A percentile compares a stretch with the other conserved stretches of the same genome.
Conservation (phyloP, 2,113 vertebrate genomes). For the Istiophorus platypterus region DNA sequence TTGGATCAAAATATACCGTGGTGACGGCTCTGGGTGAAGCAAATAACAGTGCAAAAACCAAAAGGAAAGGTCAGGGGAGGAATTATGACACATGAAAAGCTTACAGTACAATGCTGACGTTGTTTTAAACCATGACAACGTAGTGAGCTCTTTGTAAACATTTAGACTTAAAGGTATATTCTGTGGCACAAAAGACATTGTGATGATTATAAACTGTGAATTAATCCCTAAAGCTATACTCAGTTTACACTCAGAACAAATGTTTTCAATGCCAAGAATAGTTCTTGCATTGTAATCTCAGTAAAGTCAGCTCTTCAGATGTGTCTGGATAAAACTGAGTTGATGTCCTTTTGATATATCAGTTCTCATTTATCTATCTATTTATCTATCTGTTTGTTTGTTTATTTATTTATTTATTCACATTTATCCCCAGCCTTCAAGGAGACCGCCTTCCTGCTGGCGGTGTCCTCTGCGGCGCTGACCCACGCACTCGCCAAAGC, state of each 20-base stretch:
- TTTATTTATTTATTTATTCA: slow-evolving; percentile 4
- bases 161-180: slow-evolving; percentile 17
- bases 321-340: neutral
- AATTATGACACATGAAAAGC: slow-evolving; percentile 56
- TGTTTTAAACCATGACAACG: slow-evolving; percentile 61
- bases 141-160: slow-evolving; percentile 53
- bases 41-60: slow-evolving; percentile 76
- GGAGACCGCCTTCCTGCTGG: slow-evolving; percentile 96
- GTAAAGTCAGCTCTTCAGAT: neutral
- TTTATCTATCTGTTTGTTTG: slow-evolving; percentile 5
- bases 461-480: slow-evolving; percentile 92
- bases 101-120: slow-evolving; percentile 49
- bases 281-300: neutral
- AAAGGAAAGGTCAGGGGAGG: slow-evolving; percentile 57
- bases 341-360: neutral
- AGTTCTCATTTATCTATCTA: neutral
- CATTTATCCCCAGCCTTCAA: slow-evolving; percentile 90
- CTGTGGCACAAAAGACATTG: slow-evolving; percentile 12
- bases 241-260: neutral
- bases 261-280: neutral
- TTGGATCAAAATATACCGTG: slow-evolving; percentile 85
- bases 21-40: slow-evolving; percentile 67
- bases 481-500: slow-evolving; percentile 95
- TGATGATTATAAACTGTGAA: neutral
- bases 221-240: neutral